Conservation (phyloP, 2,888 invertebrate species). For the Andrena praecox region DNA sequence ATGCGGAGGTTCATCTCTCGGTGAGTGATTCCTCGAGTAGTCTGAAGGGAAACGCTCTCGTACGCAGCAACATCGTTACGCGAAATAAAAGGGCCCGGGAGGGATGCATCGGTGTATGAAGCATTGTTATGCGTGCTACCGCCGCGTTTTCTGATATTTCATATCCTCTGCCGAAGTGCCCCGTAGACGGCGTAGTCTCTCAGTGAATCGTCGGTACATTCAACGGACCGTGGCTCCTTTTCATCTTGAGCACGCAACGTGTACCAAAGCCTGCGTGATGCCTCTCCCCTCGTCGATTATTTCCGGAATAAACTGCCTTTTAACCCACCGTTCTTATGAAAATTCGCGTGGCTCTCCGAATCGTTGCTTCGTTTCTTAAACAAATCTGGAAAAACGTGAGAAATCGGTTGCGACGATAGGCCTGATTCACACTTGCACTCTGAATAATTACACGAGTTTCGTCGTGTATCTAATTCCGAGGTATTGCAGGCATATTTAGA, state of each 20-base stretch:
- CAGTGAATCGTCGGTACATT: not conserved
- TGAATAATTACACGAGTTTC: not conserved
- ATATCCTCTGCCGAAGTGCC: not conserved
- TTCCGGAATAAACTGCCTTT: not conserved
- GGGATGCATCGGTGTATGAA: constrained; percentile 17
- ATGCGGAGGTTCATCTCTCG: too few relatives aligned
- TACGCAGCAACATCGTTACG: constrained; percentile 22
- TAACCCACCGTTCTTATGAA: not conserved
- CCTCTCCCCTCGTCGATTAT: not conserved
- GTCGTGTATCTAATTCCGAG: constrained; percentile 33
- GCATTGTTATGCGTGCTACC: constrained; percentile 21
- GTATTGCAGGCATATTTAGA: constrained; percentile 15
- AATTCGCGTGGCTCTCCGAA: not conserved
- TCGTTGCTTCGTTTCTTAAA: not conserved
- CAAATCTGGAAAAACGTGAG: not conserved
- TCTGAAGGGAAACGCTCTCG: not conserved
- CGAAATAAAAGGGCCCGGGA: not conserved
- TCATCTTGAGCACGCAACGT: not conserved
- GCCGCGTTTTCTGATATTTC: constrained; percentile 14
- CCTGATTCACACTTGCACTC: not conserved
- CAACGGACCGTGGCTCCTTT: not conserved
- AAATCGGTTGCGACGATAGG: not conserved
- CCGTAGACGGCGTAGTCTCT: not conserved
- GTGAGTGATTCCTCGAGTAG: not conserved
- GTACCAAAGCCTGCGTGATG: not conserved